Evolutionary conservation across 2,797 vertebrate species (phyloP), one percentile per base, ranked within the genome.

Genomic region (Catharus ustulatus): DNA sequence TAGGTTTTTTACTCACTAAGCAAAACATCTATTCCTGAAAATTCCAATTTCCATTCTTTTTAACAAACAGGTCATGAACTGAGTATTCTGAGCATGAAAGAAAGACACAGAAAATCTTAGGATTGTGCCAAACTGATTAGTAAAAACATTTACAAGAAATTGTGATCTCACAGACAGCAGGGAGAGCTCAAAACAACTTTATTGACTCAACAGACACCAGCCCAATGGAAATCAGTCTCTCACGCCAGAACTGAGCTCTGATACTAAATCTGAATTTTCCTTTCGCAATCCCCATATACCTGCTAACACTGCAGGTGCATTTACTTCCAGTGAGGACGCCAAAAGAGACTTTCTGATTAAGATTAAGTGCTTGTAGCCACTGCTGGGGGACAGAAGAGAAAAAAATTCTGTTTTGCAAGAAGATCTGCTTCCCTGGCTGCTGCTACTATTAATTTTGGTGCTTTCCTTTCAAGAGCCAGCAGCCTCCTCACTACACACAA

Each of bases 141-240:
- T 80, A 52, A 89, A 93, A 95, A 81, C 82, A 89, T 91, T 94
- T 95, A 93, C 92, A 91, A 96, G 93, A 95, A 96, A 87, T 2
- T 49, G 59, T 93, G 90, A 92, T 89, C 92, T 93, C 83, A 87
- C 26, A 59, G 77, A n/a, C 62, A 93, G 51, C 64, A 75, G 75
- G 52, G 73, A 96, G 66, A 84, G 51, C 48, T 84, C 68, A 89
- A 62, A 90, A 57, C 62, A 86, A 81, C n/a, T 48, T 75, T 36
- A 87, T 40, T 67, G 84, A 48, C 43, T 57, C 57, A 9, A 20
- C 12, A 62, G 74, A 71, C 57, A 80, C 34, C 27, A 64, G 59
- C 24, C 55, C 14, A 4, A 75, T 67, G 24, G 61, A 80, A 67
- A 69, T 45, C 21, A 62, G 62, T 29, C 57, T 64, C 78, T 88